Evolutionary conservation across 2,797 vertebrate species (phyloP).

Genomic region (Staurois parvus): DNA sequence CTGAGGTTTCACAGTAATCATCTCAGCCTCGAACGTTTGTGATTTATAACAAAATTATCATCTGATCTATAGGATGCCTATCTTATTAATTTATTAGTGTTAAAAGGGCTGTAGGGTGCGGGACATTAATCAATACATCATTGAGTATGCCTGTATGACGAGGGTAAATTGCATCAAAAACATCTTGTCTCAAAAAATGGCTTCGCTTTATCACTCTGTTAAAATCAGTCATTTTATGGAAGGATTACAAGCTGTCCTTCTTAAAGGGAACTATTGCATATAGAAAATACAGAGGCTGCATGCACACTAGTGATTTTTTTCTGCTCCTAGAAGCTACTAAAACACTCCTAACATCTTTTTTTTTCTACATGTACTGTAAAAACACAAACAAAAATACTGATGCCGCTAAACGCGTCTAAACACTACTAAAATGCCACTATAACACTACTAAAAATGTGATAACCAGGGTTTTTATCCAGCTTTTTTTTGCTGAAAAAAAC

Average conservation of each 20-base stretch:
- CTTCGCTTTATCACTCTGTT: background rate
- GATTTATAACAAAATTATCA: constrained; percentile 61
- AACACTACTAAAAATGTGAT: too few species aligned
- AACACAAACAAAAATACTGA: too few species aligned
- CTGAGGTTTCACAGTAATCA: constrained; percentile 75
- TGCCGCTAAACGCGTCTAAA: too few species aligned
- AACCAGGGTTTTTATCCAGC: too few species aligned
- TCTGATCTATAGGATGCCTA: constrained; percentile 44
- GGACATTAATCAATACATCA: constrained; percentile 48
- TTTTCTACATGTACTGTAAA: too few species aligned
- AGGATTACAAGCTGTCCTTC: background rate
- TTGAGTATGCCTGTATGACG: background rate
- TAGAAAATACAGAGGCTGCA: too few species aligned
- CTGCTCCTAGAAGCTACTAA: too few species aligned
- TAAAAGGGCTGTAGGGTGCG: constrained; percentile 20
- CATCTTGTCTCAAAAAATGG: background rate
- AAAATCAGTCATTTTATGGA: background rate
- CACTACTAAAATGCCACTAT: too few species aligned
- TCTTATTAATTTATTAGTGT: constrained; percentile 50
- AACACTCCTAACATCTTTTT: too few species aligned
- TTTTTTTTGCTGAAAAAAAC: too few species aligned
- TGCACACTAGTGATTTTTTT: too few species aligned
- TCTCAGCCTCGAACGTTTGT: constrained; percentile 41
- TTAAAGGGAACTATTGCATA: background rate
- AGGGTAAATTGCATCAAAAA: background rate